Evolutionary conservation across 2,113 vertebrate genomes (phyloP).

Genomic region (Cisticola juncidis): DNA sequence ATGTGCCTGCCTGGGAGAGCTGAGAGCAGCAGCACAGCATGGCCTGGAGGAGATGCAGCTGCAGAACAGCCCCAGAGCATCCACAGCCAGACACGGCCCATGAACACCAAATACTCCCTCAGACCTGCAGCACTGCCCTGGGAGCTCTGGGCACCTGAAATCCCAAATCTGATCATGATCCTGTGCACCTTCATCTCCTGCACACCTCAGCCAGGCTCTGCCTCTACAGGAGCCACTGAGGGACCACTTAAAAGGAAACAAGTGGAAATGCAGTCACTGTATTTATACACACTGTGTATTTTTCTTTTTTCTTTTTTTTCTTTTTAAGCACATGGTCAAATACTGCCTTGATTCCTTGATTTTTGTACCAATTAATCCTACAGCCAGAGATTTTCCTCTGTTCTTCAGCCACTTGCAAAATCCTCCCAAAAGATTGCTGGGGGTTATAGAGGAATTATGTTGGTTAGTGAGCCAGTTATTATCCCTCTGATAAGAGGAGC

Average conservation of each 20-base stretch:
- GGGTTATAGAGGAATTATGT: constrained; percentile 32
- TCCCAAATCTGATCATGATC: rapidly evolving
- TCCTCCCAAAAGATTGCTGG: constrained; percentile 7
- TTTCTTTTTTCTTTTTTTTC: too few species aligned
- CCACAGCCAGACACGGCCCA: rapidly evolving
- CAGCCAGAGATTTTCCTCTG: not conserved
- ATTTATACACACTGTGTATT: not conserved
- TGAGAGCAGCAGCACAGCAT: not conserved
- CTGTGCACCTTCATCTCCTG: not conserved
- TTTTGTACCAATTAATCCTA: not conserved
- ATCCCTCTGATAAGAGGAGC: constrained; percentile 44
- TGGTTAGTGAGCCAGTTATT: constrained; percentile 48
- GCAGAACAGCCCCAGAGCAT: not conserved
- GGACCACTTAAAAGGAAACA: not conserved
- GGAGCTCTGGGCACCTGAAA: rapidly evolving
- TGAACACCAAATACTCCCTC: rapidly evolving
- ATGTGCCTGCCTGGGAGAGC: not conserved
- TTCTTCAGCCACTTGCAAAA: constrained; percentile 34
- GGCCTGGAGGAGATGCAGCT: not conserved
- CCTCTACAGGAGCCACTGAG: not conserved
- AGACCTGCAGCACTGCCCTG: not conserved
- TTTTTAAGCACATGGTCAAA: not conserved
- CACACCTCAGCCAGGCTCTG: rapidly evolving
- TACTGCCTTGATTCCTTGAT: not conserved
- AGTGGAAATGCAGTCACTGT: not conserved